Conservation (phyloP, 2,797 vertebrate species). For the Danionella dracula region DNA sequence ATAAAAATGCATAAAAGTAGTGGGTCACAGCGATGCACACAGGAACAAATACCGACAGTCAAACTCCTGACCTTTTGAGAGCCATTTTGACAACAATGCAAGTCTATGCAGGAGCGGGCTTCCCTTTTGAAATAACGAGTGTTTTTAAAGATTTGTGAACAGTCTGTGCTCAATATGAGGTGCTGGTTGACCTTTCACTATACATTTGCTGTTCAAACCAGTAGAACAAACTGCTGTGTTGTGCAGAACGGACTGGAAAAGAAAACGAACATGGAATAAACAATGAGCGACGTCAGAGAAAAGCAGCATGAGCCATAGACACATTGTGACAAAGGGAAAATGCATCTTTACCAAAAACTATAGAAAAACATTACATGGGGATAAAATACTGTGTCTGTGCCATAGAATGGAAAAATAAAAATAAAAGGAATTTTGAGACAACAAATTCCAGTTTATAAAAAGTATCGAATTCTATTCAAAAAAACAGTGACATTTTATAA, state of each 20-base stretch:
- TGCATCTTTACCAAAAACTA: no score
- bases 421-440: no score
- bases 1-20: conserved; percentile 14
- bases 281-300: neutral
- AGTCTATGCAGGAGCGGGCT: conserved; percentile 16
- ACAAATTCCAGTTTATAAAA: no score
- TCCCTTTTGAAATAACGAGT: conserved; percentile 40
- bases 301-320: conserved; percentile 14
- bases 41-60: conserved; percentile 22
- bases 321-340: neutral
- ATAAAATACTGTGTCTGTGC: no score
- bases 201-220: conserved; percentile 2
- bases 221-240: conserved; percentile 31
- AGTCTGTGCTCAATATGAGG: conserved; percentile 43
- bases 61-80: conserved; percentile 37
- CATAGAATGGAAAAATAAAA: no score
- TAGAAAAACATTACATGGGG: no score
- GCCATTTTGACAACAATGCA: conserved; percentile 38
- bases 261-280: conserved; percentile 19
- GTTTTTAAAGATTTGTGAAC: conserved; percentile 50
- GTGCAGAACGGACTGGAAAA: conserved; percentile 33
- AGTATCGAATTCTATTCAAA: no score
- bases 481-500: no score
- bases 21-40: neutral
- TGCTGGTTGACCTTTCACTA: conserved; percentile 45